Evolutionary conservation across 2,797 vertebrate genomes (phyloP).

Genomic region (Hemitrygon akajei): DNA sequence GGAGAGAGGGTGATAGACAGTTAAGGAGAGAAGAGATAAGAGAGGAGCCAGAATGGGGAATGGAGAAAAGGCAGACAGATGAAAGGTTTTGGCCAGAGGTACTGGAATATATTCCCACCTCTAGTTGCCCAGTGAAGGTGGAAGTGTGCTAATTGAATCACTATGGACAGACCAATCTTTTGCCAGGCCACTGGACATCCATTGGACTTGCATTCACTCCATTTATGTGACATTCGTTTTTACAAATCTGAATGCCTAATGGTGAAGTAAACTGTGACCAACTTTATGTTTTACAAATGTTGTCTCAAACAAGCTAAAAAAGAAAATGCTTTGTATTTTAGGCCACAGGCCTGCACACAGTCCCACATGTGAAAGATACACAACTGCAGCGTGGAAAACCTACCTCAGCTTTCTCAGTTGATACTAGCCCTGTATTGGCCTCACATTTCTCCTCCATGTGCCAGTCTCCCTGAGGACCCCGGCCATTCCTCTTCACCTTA

Average conservation of each 20-base stretch:
- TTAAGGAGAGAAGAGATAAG: too few relatives aligned
- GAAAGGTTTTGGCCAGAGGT: neutral
- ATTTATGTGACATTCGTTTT: neutral
- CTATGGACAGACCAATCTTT: neutral
- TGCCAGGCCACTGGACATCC: neutral
- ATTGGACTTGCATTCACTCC: neutral
- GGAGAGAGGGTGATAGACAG: too few relatives aligned
- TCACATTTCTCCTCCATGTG: neutral
- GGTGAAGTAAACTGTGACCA: neutral
- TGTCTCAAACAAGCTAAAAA: neutral
- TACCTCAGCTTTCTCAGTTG: constrained; percentile 31
- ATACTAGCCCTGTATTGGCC: neutral
- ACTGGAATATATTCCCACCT: neutral
- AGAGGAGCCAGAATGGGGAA: too few relatives aligned
- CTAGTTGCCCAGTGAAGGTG: neutral
- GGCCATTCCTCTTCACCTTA: neutral
- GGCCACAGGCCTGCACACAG: neutral
- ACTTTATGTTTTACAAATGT: neutral
- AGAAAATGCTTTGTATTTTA: neutral
- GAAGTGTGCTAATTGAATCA: neutral
- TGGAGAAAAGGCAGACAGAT: too few relatives aligned
- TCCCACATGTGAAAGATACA: neutral
- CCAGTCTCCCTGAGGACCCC: constrained; percentile 28
- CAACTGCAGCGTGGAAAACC: neutral
- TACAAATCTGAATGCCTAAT: neutral